Evolutionary conservation across 2,888 invertebrate genomes (phyloP).

Genomic region (Drosophila conformis): DNA sequence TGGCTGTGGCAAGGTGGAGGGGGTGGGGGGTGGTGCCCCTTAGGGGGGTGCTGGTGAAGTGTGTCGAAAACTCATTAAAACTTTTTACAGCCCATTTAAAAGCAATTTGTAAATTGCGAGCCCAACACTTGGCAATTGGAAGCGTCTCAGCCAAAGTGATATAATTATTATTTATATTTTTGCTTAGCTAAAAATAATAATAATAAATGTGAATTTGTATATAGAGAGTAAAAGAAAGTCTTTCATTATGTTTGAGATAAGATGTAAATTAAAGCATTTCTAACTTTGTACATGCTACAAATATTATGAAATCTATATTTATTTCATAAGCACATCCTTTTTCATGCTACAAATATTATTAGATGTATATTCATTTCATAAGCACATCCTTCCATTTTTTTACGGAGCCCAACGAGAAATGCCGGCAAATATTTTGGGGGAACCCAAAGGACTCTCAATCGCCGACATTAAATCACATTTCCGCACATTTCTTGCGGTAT

Average conservation of each 20-base stretch:
- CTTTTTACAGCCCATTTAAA: slow-evolving; percentile 85
- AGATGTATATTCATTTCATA: background rate
- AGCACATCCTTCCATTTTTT: background rate
- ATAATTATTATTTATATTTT: slow-evolving; percentile 66
- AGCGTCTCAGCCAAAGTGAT: slow-evolving; percentile 41
- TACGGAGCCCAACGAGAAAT: slow-evolving; percentile 5
- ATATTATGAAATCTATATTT: background rate
- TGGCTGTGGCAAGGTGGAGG: background rate
- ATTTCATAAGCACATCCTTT: background rate
- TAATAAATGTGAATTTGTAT: background rate
- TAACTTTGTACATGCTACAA: background rate
- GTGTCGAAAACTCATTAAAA: slow-evolving; percentile 84
- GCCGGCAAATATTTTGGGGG: slow-evolving; percentile 53
- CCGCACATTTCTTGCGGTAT: slow-evolving; percentile 73
- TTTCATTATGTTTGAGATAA: background rate
- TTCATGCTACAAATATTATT: background rate
- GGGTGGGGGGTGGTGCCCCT: slow-evolving; percentile 15
- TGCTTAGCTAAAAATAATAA: background rate
- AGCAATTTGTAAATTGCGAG: slow-evolving; percentile 84
- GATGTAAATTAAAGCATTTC: background rate
- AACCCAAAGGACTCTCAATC: slow-evolving; percentile 59
- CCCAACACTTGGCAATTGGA: slow-evolving; percentile 45
- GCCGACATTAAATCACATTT: slow-evolving; percentile 83
- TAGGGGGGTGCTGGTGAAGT: slow-evolving; percentile 33
- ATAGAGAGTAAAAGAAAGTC: background rate